phyloP scores from a whole-genome alignment of 2,797 vertebrate species.

The Mustela erminea region DNA sequence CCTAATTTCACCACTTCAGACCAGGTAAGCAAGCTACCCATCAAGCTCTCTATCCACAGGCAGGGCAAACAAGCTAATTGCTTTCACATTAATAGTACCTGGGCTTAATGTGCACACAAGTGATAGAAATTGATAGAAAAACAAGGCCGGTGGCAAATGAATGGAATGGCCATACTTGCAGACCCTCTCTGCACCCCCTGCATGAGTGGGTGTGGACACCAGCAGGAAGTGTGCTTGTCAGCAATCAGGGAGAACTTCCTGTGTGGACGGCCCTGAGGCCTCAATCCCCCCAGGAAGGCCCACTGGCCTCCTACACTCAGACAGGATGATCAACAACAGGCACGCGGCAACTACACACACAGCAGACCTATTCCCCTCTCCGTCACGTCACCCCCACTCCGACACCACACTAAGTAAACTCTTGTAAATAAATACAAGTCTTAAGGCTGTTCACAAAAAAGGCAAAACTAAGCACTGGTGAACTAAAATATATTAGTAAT shows the following conservation, averaged over 20 bases:
- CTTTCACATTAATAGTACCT: constrained; percentile 22
- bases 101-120: background rate
- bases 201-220: background rate
- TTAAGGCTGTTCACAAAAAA: background rate
- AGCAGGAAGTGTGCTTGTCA: background rate
- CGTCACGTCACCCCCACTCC: background rate
- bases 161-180: background rate
- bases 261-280: background rate
- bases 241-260: constrained; percentile 28
- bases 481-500: constrained; percentile 51
- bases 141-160: background rate
- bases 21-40: background rate
- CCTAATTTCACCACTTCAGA: background rate
- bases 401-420: background rate
- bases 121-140: background rate
- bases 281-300: background rate
- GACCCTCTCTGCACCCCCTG: background rate
- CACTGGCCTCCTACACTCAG: background rate
- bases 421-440: background rate
- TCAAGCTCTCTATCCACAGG: background rate
- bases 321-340: background rate
- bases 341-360: background rate
- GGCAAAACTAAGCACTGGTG: constrained; percentile 10
- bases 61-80: constrained; percentile 47
- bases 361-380: background rate